Percentiles rank a stretch among this genome's conserved stretches.
Evolutionary conservation across 2,888 invertebrate genomes (phyloP).

Genomic region (Maniola hyperantus): DNA sequence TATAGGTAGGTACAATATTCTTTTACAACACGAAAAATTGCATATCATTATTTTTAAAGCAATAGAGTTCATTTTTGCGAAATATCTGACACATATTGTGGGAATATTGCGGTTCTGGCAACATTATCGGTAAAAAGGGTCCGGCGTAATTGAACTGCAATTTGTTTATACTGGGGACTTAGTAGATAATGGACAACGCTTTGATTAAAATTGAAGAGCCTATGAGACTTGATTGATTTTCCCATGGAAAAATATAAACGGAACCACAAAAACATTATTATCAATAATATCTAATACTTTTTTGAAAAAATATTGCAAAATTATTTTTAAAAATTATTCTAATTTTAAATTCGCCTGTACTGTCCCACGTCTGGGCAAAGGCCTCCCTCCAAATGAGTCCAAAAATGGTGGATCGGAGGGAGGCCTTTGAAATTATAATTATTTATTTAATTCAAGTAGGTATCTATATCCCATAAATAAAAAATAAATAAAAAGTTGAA

Average conservation of each 20-base stretch:
- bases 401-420: too few relatives aligned
- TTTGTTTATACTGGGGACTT: conserved; percentile 59
- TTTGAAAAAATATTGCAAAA: too few relatives aligned
- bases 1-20: conserved; percentile 56
- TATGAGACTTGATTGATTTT: conserved; percentile 40
- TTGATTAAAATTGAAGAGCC: conserved; percentile 48
- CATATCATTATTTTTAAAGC: conserved; percentile 31
- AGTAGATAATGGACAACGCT: conserved; percentile 53
- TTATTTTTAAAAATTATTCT: too few relatives aligned
- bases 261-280: too few relatives aligned
- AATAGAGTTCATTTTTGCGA: conserved; percentile 44
- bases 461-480: too few relatives aligned
- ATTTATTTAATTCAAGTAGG: too few relatives aligned
- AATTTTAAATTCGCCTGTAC: too few relatives aligned
- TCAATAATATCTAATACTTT: too few relatives aligned
- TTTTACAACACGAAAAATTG: conserved; percentile 36
- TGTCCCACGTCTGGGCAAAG: too few relatives aligned
- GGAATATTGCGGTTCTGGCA: conserved; percentile 42
- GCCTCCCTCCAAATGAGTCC: too few relatives aligned
- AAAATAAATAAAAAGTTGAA: too few relatives aligned
- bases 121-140: conserved; percentile 62
- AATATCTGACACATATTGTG: conserved; percentile 17
- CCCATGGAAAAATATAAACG: conserved; percentile 37
- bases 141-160: conserved; percentile 67
- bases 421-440: too few relatives aligned